A percentile compares a stretch with the other conserved stretches of the same genome.
Conservation (phyloP, 1,140 invertebrate genomes). For the Bactericera cockerelli region DNA sequence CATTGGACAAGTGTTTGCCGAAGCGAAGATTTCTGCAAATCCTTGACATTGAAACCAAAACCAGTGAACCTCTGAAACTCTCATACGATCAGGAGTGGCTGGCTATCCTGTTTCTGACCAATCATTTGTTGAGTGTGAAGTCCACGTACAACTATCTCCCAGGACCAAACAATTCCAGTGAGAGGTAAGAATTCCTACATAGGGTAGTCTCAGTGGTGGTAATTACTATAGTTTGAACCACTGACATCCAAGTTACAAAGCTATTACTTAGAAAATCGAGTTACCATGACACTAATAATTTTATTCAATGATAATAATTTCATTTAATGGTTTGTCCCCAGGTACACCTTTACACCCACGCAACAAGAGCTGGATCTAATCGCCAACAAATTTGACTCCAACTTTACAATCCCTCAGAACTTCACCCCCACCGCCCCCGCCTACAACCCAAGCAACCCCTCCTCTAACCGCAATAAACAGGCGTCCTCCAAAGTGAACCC, state of each 20-base stretch:
- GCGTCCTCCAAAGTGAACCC: constrained; percentile 45
- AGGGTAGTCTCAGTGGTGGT: no score
- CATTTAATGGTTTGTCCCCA: constrained; percentile 20
- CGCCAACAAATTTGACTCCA: constrained; percentile 42
- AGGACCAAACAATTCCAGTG: constrained; percentile 42
- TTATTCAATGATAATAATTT: no score
- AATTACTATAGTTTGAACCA: no score
- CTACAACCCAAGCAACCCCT: constrained; percentile 32
- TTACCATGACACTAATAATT: no score
- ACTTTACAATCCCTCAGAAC: constrained; percentile 53
- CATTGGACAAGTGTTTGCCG: constrained; percentile 90
- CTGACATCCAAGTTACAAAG: no score
- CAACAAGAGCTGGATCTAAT: constrained; percentile 53
- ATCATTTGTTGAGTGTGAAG: constrained; percentile 69
- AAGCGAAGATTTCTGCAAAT: constrained; percentile 68
- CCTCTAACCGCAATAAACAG: not conserved
- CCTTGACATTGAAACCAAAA: constrained; percentile 35
- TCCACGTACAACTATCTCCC: constrained; percentile 58
- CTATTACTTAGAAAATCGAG: no score
- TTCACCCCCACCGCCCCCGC: constrained; percentile 55
- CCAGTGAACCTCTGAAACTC: constrained; percentile 41
- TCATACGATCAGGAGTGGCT: constrained; percentile 91
- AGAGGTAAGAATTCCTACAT: constrained; percentile 45
- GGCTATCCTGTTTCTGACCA: constrained; percentile 66
- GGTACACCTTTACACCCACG: constrained; percentile 60